Percentiles rank a stretch among this genome's conserved stretches.
These are phyloP conservation scores for Lutjanus campechanus DNA, from an alignment of 2,797 vertebrate genomes.

Conservation along the genomic window DNA sequence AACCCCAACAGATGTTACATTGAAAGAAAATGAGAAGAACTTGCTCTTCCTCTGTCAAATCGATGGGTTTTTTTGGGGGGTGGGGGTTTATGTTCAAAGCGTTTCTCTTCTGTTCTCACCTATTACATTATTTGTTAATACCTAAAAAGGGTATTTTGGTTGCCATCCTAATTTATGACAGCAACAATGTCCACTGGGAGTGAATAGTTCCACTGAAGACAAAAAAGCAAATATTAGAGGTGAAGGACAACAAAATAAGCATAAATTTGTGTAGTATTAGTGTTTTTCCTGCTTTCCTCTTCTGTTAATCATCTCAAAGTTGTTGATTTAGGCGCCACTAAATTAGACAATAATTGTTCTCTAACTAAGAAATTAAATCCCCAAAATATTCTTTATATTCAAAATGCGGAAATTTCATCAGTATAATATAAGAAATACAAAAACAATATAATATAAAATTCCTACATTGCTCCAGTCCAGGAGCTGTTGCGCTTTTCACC, in stretches of 20 bases:
- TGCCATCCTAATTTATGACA: neutral
- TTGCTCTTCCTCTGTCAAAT: neutral
- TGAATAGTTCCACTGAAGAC: neutral
- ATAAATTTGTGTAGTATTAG: neutral
- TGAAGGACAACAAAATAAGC: neutral
- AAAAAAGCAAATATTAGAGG: neutral
- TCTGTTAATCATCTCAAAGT: neutral
- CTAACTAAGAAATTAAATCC: neutral
- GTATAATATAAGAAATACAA: neutral
- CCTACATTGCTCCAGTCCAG: neutral
- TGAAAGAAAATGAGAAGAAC: neutral
- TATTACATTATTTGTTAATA: neutral
- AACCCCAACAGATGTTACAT: neutral
- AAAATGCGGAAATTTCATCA: no score
- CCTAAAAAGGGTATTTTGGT: no score
- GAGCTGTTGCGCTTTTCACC: neutral
- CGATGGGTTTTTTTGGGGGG: neutral
- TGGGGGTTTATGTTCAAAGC: neutral
- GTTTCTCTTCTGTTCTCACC: neutral
- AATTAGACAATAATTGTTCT: neutral
- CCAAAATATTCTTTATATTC: neutral
- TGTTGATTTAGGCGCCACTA: neutral
- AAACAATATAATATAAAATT: neutral
- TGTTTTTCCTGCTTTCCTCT: neutral
- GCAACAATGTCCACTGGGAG: neutral